Percentiles rank a stretch among this genome's conserved stretches.
Evolutionary conservation across 2,888 invertebrate species (phyloP).

Genomic region (Sceliomorpha sp.): DNA sequence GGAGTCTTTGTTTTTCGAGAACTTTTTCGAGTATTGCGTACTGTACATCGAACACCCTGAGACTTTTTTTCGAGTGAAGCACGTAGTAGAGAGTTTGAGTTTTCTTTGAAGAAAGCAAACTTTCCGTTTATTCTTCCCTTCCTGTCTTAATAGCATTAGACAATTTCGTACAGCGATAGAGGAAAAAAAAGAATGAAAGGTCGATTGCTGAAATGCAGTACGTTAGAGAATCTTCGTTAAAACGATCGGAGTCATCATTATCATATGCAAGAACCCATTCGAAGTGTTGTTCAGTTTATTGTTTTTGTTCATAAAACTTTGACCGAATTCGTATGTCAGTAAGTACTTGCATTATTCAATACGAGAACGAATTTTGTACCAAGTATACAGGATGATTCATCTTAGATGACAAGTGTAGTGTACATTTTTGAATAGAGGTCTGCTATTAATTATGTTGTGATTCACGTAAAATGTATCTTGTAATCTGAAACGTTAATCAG

Average conservation of each 20-base stretch:
- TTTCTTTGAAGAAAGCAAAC: conserved; percentile 39
- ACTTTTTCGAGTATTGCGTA: conserved; percentile 43
- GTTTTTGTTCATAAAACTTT: too few species aligned
- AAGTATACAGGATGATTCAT: conserved; percentile 39
- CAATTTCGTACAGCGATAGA: conserved; percentile 28
- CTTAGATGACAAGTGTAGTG: conserved; percentile 8
- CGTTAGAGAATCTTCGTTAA: too few species aligned
- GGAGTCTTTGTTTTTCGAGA: conserved; percentile 5
- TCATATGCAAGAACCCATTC: too few species aligned
- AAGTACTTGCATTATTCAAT: too few species aligned
- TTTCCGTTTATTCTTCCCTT: conserved; percentile 22
- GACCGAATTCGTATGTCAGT: too few species aligned
- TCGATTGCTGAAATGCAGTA: too few species aligned
- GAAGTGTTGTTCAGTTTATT: too few species aligned
- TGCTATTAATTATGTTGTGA: conserved; percentile 4
- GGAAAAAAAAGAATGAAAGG: too few species aligned
- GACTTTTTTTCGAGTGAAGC: conserved; percentile 58
- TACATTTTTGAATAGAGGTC: conserved; percentile 1
- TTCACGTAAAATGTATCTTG: too few species aligned
- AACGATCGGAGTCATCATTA: too few species aligned
- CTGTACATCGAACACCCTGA: conserved; percentile 55
- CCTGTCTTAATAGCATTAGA: conserved; percentile 19
- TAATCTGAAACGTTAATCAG: too few species aligned
- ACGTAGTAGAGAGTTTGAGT: conserved; percentile 60
- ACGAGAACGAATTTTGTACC: not conserved